Evolutionary conservation across 2,113 vertebrate species (phyloP), one percentile per base, ranked within the genome.

Genomic region (Climacteris rufus): DNA sequence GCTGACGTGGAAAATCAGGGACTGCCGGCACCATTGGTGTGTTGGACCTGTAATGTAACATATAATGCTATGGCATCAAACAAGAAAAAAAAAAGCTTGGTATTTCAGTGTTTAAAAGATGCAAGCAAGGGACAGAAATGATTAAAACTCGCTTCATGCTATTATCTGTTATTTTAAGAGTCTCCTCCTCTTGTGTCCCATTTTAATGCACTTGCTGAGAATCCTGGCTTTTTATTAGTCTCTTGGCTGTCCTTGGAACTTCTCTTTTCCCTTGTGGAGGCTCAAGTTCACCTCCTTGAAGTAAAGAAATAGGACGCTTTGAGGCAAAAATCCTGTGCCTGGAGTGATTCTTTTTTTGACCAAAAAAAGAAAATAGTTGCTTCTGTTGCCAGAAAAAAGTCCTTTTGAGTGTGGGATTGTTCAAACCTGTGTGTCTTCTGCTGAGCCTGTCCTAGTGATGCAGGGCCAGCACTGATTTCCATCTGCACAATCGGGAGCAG

Each of bases 261-360:
- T 35, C 79, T n/a, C 78, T 74, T 87, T 70, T 90, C 93, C 83
- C 92, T 61, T 22, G 54, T 10, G 87, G 56, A 42, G 15, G 6
- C 50, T 90, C 77, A 21, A 78, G 66, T 94, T 91, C 87, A 64
- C 56, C 89, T 92, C 75, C 90, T 94, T 93, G 78, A 93, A 89
- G 74, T 76, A n/a, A 53, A 70, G 81, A 96, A 97, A 79, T 95
- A 89, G 94, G 81, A 83, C 81, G 0, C 91, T 96, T 95, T 56
- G 65, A 89, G 74, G 91, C 71, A 76, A 89, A 89, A 81, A 61
- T 15, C 49, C 83, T 71, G 39, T 11, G 86, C 83, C 68, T 47
- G 42, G 19, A 88, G 83, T 16, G 5, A 56, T 40, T 60, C 10
- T 71, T 57, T 64, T 82, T 79, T 49, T 2, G 2, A 47, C 47